Conservation (phyloP, 2,113 vertebrate species). For the Tonatia bakeri region DNA sequence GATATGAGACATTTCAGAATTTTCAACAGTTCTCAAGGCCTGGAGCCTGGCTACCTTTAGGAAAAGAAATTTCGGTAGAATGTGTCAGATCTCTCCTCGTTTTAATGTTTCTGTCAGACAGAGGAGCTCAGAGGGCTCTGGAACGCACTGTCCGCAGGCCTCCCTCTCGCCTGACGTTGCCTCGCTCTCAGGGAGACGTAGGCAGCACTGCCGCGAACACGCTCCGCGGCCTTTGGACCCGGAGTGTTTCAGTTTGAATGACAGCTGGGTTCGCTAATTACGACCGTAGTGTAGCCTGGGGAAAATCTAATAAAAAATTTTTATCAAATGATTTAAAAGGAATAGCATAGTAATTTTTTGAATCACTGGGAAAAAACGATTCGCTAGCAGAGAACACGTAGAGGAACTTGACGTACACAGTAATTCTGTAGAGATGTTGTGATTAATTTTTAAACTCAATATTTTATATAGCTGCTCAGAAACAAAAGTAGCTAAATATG, state of each 20-base stretch:
- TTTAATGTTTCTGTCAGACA: conserved; percentile 46
- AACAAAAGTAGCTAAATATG: neutral
- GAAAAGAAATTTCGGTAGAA: neutral
- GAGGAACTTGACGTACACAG: neutral
- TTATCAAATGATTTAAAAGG: neutral
- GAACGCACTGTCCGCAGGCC: neutral
- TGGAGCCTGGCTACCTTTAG: neutral
- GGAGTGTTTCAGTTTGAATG: neutral
- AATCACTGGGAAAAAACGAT: neutral
- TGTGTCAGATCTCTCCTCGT: neutral
- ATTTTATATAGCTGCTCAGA: neutral
- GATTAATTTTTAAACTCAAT: neutral
- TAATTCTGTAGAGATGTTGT: neutral
- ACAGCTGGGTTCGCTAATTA: conserved; percentile 47
- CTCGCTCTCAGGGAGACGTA: neutral
- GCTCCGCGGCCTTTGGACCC: conserved; percentile 20
- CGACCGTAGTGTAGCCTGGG: neutral
- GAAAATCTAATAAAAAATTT: conserved; percentile 40
- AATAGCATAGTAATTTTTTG: neutral
- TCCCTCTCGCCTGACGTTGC: neutral
- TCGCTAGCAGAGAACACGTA: neutral
- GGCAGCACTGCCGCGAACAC: neutral
- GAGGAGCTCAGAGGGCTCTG: neutral
- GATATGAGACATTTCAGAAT: neutral
- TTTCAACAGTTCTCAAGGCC: neutral